phyloP scores from a whole-genome alignment of 1,140 invertebrate species.

The Sarcophaga peregrina region DNA sequence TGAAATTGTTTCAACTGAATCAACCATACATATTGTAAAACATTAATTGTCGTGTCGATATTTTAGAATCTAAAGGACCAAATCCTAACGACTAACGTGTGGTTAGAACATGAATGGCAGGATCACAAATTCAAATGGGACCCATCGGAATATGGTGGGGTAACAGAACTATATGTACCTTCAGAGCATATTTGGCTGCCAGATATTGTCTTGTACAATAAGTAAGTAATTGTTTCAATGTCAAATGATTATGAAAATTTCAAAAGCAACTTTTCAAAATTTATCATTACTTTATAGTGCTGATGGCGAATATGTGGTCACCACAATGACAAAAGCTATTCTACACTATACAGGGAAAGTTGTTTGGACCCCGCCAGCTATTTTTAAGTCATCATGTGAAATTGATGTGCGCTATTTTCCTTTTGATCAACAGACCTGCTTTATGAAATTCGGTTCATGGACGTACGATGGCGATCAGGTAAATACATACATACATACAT shows the following conservation, averaged over 20 bases:
- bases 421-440: constrained; percentile 96
- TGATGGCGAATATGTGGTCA: constrained; percentile 97
- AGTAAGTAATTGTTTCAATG: constrained; percentile 73
- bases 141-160: constrained; percentile 93
- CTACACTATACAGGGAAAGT: constrained; percentile 90
- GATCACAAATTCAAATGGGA: constrained; percentile 98
- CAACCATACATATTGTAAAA: not conserved
- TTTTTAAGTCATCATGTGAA: constrained; percentile 98
- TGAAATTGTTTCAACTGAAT: too few species aligned
- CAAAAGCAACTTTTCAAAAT: not conserved
- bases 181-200: constrained; percentile 95
- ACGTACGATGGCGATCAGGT: constrained; percentile 96
- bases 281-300: constrained; percentile 83
- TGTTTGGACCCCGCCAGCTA: constrained; percentile 92
- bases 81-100: constrained; percentile 95
- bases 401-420: constrained; percentile 97
- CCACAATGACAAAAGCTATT: constrained; percentile 97
- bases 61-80: constrained; percentile 94
- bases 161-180: constrained; percentile 90
- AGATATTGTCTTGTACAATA: constrained; percentile 97
- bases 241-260: not conserved
- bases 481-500: constrained; percentile 49
- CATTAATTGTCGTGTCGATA: constrained; percentile 46
- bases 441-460: constrained; percentile 98
- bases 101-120: constrained; percentile 96